A percentile compares a stretch with the other conserved stretches of the same genome.
phyloP scores from a whole-genome alignment of 2,888 invertebrate genomes.

The Ichneumoninae sp. region DNA sequence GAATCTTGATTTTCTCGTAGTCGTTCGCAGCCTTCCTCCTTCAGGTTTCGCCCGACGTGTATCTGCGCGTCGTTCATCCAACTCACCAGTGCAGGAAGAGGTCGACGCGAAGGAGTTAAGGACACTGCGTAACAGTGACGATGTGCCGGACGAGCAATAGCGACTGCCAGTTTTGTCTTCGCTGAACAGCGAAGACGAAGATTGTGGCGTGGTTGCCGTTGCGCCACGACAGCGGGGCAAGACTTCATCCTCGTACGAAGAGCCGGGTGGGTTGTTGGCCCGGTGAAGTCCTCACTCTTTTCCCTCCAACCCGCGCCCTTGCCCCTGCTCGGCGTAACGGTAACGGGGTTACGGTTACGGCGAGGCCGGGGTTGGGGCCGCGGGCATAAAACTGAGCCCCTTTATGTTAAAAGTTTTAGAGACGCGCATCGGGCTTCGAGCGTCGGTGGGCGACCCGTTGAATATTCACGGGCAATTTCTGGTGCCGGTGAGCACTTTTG shows the following conservation, averaged over 20 bases:
- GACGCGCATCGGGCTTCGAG: slow-evolving; percentile 54
- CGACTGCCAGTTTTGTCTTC: background rate
- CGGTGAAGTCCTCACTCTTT: slow-evolving; percentile 41
- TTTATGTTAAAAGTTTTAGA: slow-evolving; percentile 70
- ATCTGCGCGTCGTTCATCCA: background rate
- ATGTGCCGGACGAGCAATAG: background rate
- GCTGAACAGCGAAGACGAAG: background rate
- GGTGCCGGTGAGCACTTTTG: slow-evolving; percentile 17
- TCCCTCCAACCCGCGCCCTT: slow-evolving; percentile 12
- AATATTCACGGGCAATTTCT: slow-evolving; percentile 70
- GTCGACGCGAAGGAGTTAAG: background rate
- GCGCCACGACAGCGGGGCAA: background rate
- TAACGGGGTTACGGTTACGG: slow-evolving; percentile 58
- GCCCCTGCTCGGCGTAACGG: slow-evolving; percentile 31
- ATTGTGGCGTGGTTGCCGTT: background rate
- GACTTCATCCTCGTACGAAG: slow-evolving; percentile 5
- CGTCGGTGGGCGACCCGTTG: slow-evolving; percentile 63
- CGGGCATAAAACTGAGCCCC: slow-evolving; percentile 66
- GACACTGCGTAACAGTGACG: too few relatives aligned
- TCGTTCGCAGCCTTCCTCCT: background rate
- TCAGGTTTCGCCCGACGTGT: background rate
- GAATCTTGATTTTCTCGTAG: background rate
- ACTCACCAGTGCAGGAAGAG: background rate
- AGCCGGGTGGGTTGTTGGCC: background rate
- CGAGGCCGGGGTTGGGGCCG: slow-evolving; percentile 39